Evolutionary conservation across 1,140 invertebrate genomes (phyloP).

Genomic region (Bombyx mori): ASM3026992v2 NC_085110.1:6558001-6558500

Average conservation of each 20-base stretch:
- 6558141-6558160: slow-evolving; percentile 65
- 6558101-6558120: slow-evolving; percentile 62
- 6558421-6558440: no score
- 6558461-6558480: no score
- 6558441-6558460: no score
- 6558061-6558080: slow-evolving; percentile 32
- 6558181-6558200: slow-evolving; percentile 16
- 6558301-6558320: no score
- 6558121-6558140: slow-evolving; percentile 66
- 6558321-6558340: no score
- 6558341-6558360: no score
- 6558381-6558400: no score
- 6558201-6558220: slow-evolving; percentile 61
- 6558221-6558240: slow-evolving; percentile 47
- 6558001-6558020: no score
- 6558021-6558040: slow-evolving; percentile 21
- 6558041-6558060: slow-evolving; percentile 36
- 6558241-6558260: slow-evolving; percentile 39
- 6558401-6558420: no score
- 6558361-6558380: no score
- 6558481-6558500: slow-evolving; percentile 13
- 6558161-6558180: slow-evolving; percentile 35
- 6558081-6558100: slow-evolving; percentile 62
- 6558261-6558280: slow-evolving; percentile 28
- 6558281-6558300: neutral